Evolutionary conservation across 37 sponge, comb jelly and placozoan species (phyloP), one percentile per base, ranked within the genome.

Genomic region (Eunapius fragilis): DNA sequence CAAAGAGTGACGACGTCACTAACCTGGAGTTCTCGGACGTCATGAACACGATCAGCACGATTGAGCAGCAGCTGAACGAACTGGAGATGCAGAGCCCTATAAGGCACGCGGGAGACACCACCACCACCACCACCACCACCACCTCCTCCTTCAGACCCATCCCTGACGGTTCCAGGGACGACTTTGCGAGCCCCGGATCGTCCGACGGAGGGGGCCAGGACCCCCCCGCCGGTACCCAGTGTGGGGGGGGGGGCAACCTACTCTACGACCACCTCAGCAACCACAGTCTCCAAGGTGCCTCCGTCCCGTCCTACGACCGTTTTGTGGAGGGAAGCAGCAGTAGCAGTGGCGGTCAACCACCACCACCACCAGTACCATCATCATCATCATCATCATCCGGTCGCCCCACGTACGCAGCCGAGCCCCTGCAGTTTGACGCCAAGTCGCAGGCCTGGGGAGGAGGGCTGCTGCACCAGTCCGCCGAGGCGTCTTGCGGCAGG

Each of bases 31-130:
- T 78, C 72, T 69, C 78, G 0, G 75, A 87, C 32, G 81, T 87
- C 22, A 72, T 87, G 80, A 67, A 80, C 30, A 81, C 81, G 2
- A 80, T 87, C 37, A 37, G 38, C 30, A n/a, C 50, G 68, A 87
- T 87, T 2, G 81, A 87, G 34, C 81, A 87, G 22, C 75, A 87
- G 69, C 81, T 87, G 14, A 75, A 87, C 2, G 41, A 33, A 12
- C 73, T 87, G 23, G 25, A 41, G 9, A 11, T 4, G 7, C 47
- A 45, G 47, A 45, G 47, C 9, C 47, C 47, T 4, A 45, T 45
- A 4, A 45, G 47, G 9, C 47, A 9, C 25, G 71, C 38, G 17
- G 47, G 26, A 17, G n/a, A n/a, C n/a, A n/a, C n/a, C n/a, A n/a
- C n/a, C n/a, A n/a, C n/a, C n/a, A n/a, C n/a, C n/a, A n/a, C n/a